Evolutionary conservation across 2,797 vertebrate genomes (phyloP).

Genomic region (Pipistrellus kuhlii): DNA sequence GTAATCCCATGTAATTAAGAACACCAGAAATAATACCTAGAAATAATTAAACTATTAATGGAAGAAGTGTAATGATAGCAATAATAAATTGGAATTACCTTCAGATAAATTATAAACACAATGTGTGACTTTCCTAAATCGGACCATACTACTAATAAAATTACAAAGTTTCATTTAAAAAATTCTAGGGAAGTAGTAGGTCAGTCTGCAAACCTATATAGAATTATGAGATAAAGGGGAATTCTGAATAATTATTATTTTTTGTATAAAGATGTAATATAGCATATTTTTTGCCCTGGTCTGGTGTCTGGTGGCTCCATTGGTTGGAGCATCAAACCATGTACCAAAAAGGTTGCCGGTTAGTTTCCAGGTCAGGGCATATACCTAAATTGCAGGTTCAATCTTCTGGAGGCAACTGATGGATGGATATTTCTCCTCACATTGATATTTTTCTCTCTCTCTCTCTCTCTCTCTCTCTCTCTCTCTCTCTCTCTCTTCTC

Average conservation of each 20-base stretch:
- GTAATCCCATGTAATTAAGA: neutral
- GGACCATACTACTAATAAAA: neutral
- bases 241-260: neutral
- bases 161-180: neutral
- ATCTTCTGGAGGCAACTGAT: too few relatives aligned
- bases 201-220: neutral
- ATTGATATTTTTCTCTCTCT: too few relatives aligned
- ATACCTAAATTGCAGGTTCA: too few relatives aligned
- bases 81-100: neutral
- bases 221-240: neutral
- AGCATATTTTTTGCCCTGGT: neutral
- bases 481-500: too few relatives aligned
- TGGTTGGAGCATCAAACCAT: too few relatives aligned
- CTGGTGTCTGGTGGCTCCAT: too few relatives aligned
- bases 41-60: neutral
- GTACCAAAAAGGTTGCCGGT: too few relatives aligned
- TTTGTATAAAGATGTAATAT: neutral
- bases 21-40: neutral
- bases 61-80: neutral
- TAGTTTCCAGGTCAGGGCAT: too few relatives aligned
- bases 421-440: too few relatives aligned
- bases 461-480: too few relatives aligned
- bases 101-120: conserved; percentile 9
- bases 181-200: neutral
- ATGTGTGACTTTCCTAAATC: neutral